phyloP scores from a whole-genome alignment of 2,113 vertebrate species.

The Aphelocoma coerulescens region DNA sequence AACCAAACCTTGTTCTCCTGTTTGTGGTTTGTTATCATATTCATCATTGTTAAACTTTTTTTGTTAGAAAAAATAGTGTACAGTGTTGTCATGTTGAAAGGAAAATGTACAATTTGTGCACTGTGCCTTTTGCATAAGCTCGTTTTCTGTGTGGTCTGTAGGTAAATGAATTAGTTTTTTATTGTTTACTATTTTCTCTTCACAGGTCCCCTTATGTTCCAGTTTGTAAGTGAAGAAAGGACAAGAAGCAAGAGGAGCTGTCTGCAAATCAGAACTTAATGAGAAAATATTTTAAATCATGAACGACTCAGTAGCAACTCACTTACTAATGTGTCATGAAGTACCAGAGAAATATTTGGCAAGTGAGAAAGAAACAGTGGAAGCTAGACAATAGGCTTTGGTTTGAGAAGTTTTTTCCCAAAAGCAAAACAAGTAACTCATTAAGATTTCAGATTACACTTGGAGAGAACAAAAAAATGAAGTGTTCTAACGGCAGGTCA shows the following conservation, averaged over 20 bases:
- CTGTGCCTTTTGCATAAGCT: neutral
- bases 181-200: neutral
- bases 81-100: neutral
- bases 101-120: neutral
- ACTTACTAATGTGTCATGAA: neutral
- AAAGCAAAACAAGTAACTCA: neutral
- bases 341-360: neutral
- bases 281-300: neutral
- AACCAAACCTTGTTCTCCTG: neutral
- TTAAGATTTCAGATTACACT: neutral
- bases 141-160: neutral
- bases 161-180: neutral
- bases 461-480: neutral
- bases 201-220: neutral
- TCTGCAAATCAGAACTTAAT: neutral
- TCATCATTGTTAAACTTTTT: neutral
- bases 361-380: neutral
- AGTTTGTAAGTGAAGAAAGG: neutral
- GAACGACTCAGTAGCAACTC: neutral
- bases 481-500: neutral
- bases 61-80: neutral
- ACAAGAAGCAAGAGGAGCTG: neutral
- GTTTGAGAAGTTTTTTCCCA: neutral
- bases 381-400: neutral
- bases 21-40: neutral